These are phyloP conservation scores for Narcine bancroftii DNA, from an alignment of 2,113 vertebrate species.

Conservation along the genomic window DNA sequence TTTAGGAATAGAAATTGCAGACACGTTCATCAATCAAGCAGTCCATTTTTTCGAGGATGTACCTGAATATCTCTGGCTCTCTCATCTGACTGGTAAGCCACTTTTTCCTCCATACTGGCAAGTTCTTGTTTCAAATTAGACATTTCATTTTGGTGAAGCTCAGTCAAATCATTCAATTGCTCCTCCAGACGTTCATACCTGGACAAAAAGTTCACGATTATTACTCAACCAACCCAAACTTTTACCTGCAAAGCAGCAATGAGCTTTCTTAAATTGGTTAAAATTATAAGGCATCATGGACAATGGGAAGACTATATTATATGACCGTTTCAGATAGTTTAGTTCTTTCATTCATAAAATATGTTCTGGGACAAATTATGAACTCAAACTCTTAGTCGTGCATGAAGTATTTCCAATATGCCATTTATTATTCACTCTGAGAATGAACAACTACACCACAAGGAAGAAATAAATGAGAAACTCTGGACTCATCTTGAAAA, in stretches of 20 bases:
- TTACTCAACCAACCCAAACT: background rate
- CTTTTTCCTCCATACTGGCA: conserved; percentile 98
- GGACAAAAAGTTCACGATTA: background rate
- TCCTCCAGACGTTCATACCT: conserved; percentile 95
- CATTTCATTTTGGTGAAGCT: conserved; percentile 98
- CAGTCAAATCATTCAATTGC: conserved; percentile 89
- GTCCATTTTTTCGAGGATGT: background rate
- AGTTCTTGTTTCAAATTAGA: conserved; percentile 96
- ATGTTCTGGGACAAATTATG: background rate
- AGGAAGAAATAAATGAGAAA: background rate
- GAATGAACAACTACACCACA: background rate
- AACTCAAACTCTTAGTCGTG: background rate
- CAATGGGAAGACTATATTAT: background rate
- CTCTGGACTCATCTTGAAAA: background rate
- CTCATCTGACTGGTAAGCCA: conserved; percentile 97
- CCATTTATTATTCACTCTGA: background rate
- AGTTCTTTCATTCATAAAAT: background rate
- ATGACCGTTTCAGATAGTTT: background rate
- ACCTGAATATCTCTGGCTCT: conserved; percentile 97
- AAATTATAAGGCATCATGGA: background rate
- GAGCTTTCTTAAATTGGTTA: background rate
- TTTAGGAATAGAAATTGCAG: background rate
- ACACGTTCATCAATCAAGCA: background rate
- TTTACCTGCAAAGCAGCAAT: background rate
- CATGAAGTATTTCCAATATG: background rate